phyloP scores from a whole-genome alignment of 2,797 vertebrate genomes.

The Rallus crepitans region DNA sequence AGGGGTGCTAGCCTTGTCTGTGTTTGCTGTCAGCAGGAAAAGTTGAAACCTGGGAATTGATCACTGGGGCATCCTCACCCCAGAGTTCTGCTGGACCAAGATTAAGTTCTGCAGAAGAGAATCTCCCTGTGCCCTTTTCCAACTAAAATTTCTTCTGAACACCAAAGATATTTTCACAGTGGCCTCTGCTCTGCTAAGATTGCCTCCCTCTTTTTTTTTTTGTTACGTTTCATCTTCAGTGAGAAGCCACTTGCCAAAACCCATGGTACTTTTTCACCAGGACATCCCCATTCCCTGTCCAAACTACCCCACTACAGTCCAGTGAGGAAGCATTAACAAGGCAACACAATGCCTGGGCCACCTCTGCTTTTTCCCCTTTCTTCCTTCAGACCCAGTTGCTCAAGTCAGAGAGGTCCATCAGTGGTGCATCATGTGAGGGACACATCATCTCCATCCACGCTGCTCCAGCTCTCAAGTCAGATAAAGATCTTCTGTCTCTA shows the following conservation, averaged over 20 bases:
- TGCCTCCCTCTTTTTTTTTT: neutral
- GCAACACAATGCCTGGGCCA: neutral
- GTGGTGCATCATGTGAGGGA: neutral
- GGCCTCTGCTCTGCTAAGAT: neutral
- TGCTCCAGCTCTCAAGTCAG: neutral
- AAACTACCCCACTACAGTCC: neutral
- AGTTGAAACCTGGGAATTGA: neutral
- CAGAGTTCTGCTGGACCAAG: neutral
- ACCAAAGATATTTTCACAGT: neutral
- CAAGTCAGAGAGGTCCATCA: no score
- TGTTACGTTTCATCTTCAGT: neutral
- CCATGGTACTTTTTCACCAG: neutral
- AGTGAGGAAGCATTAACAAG: neutral
- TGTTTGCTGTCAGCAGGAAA: neutral
- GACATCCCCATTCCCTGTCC: neutral
- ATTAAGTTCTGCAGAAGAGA: neutral
- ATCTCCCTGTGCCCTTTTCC: neutral
- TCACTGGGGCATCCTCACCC: neutral
- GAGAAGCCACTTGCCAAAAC: neutral
- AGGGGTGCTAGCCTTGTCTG: neutral
- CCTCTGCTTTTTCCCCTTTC: neutral
- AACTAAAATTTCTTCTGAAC: neutral
- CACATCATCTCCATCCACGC: accelerated
- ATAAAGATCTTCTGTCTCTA: neutral
- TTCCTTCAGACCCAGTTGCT: neutral